Base-by-base conservation (phyloP, 2,888 invertebrate species). In the Cosmopolites sordidus region DNA sequence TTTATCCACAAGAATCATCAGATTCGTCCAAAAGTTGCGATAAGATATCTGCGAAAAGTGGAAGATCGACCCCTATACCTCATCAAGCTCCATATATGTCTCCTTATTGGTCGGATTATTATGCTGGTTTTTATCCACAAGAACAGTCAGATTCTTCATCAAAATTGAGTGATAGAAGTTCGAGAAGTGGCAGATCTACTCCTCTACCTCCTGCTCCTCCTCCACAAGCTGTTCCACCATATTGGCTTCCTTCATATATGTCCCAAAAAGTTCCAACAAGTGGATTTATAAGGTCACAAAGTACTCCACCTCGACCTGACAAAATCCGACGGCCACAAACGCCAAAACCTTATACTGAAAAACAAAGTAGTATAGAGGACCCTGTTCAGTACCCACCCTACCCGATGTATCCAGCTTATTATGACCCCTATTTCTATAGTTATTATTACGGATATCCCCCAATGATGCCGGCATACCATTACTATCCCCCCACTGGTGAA, bases 381-480 rank as follows among this genome's bases (percentile, higher is more conserved):
- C n/a, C 39, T 14, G 40, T 47, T 27, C 41, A 48, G 11, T 56
- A 50, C 12, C 30, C 41, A 42, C 44, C 55, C 1, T 54, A 62
- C 54, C 60, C 59, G 54, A 54, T 60, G 58, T 64, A 65, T 58
- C 66, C 68, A 9, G 68, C 68, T 2, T 71, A 71, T 59, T 73
- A 68, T 64, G 71, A 73, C 58, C 73, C 73, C 1, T 73, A 72
- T 38, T 70, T 69, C 50, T 66, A 62, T 40, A 58, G 59, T 33
- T 69, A 69, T 53, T 69, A 66, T 41, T 70, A 69, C 50, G 67
- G 68, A 44, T 69, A 72, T 54, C 69, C 73, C 39, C 69, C 70
- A 29, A 64, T 65, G 60, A 69, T 69, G 51, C 65, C 69, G 3
- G 67, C 67, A 1, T 66, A 69, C 43, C 64, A 63, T 1, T 68